Evolutionary conservation across 2,888 invertebrate species (phyloP).

Genomic region (Agapostemon virescens): DNA sequence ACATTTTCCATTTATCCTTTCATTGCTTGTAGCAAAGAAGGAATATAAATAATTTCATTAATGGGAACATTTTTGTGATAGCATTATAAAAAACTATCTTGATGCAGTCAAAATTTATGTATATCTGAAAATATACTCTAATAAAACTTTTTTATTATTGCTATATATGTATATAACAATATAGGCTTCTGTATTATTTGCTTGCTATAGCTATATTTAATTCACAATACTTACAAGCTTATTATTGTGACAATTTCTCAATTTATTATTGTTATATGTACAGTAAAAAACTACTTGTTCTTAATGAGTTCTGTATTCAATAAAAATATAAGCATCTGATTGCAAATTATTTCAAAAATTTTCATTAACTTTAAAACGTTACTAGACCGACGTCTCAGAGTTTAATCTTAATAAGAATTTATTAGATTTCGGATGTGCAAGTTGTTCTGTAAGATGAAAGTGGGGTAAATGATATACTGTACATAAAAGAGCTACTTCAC

Average conservation of each 20-base stretch:
- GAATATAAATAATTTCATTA: slow-evolving; percentile 23
- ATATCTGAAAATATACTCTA: slow-evolving; percentile 46
- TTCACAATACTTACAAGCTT: slow-evolving; percentile 43
- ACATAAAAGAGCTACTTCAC: slow-evolving; percentile 95
- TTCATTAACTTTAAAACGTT: slow-evolving; percentile 6
- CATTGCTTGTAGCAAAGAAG: slow-evolving; percentile 12
- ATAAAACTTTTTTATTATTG: slow-evolving; percentile 35
- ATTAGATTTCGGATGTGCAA: slow-evolving; percentile 97
- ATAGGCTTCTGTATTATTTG: slow-evolving; percentile 22
- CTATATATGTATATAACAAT: slow-evolving; percentile 28
- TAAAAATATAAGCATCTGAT: slow-evolving; percentile 22
- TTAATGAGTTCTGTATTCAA: slow-evolving; percentile 25
- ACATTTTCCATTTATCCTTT: slow-evolving; percentile 23
- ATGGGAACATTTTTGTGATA: slow-evolving; percentile 22
- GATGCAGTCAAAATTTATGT: slow-evolving; percentile 20
- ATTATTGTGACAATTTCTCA: slow-evolving; percentile 25
- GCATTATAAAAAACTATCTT: slow-evolving; percentile 44
- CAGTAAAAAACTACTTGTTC: slow-evolving; percentile 47
- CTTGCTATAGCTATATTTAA: slow-evolving; percentile 31
- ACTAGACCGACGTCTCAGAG: slow-evolving; percentile 97
- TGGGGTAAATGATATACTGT: slow-evolving; percentile 93
- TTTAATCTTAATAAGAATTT: slow-evolving; percentile 96
- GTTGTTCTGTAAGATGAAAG: slow-evolving; percentile 96
- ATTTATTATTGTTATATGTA: slow-evolving; percentile 56
- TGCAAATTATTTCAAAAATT: slow-evolving; percentile 27